Conservation (phyloP, 2,888 invertebrate species). For the Tridacna crocea region DNA sequence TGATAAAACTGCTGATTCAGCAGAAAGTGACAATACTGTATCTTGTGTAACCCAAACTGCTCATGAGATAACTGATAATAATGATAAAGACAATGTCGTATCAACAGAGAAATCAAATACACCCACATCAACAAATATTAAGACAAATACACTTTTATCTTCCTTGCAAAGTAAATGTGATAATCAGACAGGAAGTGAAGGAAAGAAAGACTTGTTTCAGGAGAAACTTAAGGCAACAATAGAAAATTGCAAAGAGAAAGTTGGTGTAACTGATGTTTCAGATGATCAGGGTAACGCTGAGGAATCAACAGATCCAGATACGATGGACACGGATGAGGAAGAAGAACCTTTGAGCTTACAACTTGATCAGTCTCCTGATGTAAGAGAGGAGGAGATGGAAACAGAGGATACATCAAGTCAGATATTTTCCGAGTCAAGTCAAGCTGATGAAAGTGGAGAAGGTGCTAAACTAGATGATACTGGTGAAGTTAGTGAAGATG, state of each 20-base stretch:
- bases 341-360: too few relatives aligned
- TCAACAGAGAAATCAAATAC: not conserved
- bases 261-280: slow-evolving; percentile 4
- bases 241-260: slow-evolving; percentile 15
- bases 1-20: not conserved
- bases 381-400: not conserved
- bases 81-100: not conserved
- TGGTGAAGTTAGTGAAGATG: not conserved
- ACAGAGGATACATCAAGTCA: not conserved
- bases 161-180: too few relatives aligned
- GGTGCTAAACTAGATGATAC: not conserved
- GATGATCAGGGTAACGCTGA: not conserved
- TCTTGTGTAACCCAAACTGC: too few relatives aligned
- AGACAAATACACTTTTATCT: not conserved
- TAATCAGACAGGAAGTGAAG: too few relatives aligned
- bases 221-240: slow-evolving; percentile 9
- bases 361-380: not conserved
- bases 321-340: too few relatives aligned
- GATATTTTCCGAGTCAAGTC: not conserved
- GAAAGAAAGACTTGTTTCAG: not conserved
- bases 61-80: not conserved
- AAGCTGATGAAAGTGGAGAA: not conserved
- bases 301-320: not conserved
- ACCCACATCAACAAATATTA: not conserved
- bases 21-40: too few relatives aligned